These are phyloP conservation scores for Heteronetta atricapilla DNA, from an alignment of 2,113 vertebrate genomes.

Conservation along the genomic window DNA sequence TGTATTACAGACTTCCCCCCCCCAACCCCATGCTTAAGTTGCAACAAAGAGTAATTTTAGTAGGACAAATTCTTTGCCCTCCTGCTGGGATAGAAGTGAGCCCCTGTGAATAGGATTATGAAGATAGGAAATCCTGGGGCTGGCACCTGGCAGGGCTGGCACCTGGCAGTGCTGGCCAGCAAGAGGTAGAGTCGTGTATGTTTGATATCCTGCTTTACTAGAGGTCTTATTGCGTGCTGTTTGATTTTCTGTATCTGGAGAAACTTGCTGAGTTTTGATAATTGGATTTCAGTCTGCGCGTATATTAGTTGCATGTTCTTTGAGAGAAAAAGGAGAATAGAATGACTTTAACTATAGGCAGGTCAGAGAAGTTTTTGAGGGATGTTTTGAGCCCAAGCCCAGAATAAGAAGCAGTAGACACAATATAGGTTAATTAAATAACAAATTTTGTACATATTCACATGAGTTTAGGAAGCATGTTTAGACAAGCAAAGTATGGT, in stretches of 20 bases:
- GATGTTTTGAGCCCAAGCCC: neutral
- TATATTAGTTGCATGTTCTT: neutral
- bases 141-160: neutral
- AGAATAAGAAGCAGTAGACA: neutral
- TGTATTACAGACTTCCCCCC: neutral
- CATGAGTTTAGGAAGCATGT: neutral
- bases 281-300: neutral
- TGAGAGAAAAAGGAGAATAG: neutral
- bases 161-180: neutral
- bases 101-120: neutral
- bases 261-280: neutral
- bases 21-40: neutral
- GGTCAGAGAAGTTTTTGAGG: neutral
- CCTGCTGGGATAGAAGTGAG: neutral
- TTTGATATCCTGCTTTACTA: neutral
- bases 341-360: neutral
- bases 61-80: neutral
- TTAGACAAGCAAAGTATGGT: neutral
- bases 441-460: neutral
- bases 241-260: neutral
- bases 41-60: neutral
- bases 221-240: neutral
- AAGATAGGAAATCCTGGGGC: neutral
- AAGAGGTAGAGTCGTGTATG: neutral
- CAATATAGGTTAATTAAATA: neutral